Evolutionary conservation across 2,113 vertebrate genomes (phyloP), one percentile per base, ranked within the genome.

Genomic region (Donacobius atricapilla): DNA sequence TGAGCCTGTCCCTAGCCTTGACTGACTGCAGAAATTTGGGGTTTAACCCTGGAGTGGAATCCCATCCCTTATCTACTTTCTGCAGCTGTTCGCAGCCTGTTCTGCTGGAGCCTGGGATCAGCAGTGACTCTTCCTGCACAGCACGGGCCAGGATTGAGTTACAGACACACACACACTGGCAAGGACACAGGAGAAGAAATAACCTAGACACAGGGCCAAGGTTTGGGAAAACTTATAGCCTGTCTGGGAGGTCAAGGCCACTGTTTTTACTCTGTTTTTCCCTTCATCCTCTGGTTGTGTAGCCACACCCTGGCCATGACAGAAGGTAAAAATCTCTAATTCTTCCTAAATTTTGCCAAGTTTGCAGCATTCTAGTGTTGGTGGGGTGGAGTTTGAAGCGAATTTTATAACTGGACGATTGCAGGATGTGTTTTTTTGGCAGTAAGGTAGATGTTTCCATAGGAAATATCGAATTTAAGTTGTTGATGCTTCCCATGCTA

Each of bases 61-160:
- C 88, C 54, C 86, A 86, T 16, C 68, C 68, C 76, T 80, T 66
- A 23, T 77, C 48, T 61, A 17, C 82, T 69, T 40, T 57, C 66
- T 58, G 86, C 96, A 97, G 95, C 96, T 97, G 96, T 90, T 87
- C 69, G 78, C 45, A 16, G 90, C 28, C 54, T 90, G 83, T 90
- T 80, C 61, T 28, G 3, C 51, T 1, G 0, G 37, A 78, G 78
- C 60, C 83, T 33, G 50, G 51, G 13, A 39, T 51, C 58, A 69
- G 35, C 78, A 37, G 66, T 13, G 70, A 12, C 78, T 90, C 68
- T 30, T 91, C 66, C 65, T 15, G 33, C 91, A 42, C 61, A 61
- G 73, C 35, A 5, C 20, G 1, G 42, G 37, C 44, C 57, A 18
- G 93, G 71, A 87, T 94, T 83, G 58, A 70, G 70, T 94, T 91